A percentile compares a stretch with the other conserved stretches of the same genome.
Conservation (phyloP, 1,140 invertebrate species). For the Delia radicum region DNA sequence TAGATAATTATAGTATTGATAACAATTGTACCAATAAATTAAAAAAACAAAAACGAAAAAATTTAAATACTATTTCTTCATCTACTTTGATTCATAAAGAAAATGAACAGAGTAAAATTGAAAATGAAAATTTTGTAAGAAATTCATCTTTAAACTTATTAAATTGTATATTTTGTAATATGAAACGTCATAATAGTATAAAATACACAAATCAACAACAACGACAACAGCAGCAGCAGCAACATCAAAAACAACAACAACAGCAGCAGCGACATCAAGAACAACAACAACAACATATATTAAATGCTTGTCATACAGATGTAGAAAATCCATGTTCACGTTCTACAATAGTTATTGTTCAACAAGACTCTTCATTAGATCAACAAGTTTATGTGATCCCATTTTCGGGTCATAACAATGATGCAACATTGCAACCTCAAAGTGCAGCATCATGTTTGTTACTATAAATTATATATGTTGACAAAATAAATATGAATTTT, state of each 20-base stretch:
- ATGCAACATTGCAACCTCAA: not conserved
- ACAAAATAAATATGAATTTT: too few relatives aligned
- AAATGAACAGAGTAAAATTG: not conserved
- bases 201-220: not conserved
- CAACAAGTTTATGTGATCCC: not conserved
- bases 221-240: too few relatives aligned
- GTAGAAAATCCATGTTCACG: too few relatives aligned
- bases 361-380: not conserved
- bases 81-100: too few relatives aligned
- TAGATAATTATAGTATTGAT: slow-evolving; percentile 4
- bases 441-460: too few relatives aligned
- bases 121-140: not conserved
- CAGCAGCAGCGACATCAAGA: too few relatives aligned
- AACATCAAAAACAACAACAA: too few relatives aligned
- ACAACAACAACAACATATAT: too few relatives aligned
- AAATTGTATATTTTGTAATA: not conserved
- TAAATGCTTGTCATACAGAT: too few relatives aligned
- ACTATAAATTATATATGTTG: too few relatives aligned
- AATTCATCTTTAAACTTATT: not conserved
- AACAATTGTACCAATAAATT: not conserved
- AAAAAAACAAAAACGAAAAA: not conserved
- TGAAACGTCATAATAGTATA: not conserved
- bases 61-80: too few relatives aligned
- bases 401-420: not conserved
- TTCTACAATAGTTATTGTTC: not conserved